Evolutionary conservation across 2,888 invertebrate species (phyloP).

Genomic region (Eurytoma californica): DNA sequence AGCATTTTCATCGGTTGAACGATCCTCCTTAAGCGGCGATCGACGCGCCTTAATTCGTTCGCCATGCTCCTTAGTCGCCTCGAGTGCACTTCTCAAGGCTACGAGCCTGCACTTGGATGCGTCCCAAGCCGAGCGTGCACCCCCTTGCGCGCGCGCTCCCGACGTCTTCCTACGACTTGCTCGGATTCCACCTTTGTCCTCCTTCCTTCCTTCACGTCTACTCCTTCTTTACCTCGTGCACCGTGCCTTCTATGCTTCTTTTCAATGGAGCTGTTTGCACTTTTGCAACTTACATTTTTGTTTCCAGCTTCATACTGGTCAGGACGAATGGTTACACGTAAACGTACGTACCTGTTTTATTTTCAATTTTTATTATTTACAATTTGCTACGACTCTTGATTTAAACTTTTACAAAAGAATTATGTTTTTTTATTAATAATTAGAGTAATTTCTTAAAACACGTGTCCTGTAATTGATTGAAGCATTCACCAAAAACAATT

Average conservation of each 20-base stretch:
- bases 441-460: too few relatives aligned
- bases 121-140: not conserved
- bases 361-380: too few relatives aligned
- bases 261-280: constrained; percentile 12
- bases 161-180: not conserved
- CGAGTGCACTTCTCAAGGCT: constrained; percentile 6
- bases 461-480: too few relatives aligned
- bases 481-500: too few relatives aligned
- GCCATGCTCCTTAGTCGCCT: constrained; percentile 22
- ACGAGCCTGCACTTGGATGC: not conserved
- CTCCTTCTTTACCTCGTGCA: not conserved
- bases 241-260: too few relatives aligned
- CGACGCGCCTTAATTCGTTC: constrained; percentile 27
- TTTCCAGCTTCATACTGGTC: too few relatives aligned
- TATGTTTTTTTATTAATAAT: too few relatives aligned
- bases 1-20: constrained; percentile 16
- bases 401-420: too few relatives aligned
- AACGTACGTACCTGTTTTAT: too few relatives aligned
- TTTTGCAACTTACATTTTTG: not conserved
- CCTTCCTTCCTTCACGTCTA: not conserved
- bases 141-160: not conserved
- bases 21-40: constrained; percentile 30
- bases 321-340: too few relatives aligned
- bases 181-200: not conserved
- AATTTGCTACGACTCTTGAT: too few relatives aligned